These are phyloP conservation scores for Adoxophyes honmai DNA, from an alignment of 1,140 invertebrate genomes.

Conservation along the genomic window DNA sequence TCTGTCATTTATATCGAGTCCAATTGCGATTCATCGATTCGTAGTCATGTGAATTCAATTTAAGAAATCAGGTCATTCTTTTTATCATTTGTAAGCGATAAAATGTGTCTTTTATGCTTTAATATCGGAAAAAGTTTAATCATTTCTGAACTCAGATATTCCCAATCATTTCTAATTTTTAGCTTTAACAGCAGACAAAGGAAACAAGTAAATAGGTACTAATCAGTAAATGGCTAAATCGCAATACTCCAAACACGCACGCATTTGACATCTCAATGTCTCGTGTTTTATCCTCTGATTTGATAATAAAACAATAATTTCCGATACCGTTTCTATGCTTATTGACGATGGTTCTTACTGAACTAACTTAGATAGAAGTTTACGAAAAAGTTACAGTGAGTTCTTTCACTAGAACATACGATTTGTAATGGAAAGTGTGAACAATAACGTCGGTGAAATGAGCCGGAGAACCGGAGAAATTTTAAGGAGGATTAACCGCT, in stretches of 20 bases:
- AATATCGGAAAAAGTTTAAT: no score
- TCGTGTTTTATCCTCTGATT: conserved; percentile 9
- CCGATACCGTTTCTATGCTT: neutral
- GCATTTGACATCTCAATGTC: neutral
- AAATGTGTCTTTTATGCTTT: no score
- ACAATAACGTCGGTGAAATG: conserved; percentile 51
- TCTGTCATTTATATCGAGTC: neutral
- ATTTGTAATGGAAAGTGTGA: conserved; percentile 56
- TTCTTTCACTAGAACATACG: neutral
- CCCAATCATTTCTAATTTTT: no score
- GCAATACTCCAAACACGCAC: neutral
- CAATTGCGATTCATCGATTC: neutral
- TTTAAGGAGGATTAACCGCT: conserved; percentile 77
- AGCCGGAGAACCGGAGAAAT: conserved; percentile 61
- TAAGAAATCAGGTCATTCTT: no score
- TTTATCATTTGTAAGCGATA: no score
- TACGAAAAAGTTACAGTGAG: neutral
- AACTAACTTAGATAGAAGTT: conserved; percentile 9
- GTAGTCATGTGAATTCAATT: neutral
- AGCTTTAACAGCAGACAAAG: no score
- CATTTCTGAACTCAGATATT: no score
- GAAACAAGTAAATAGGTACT: no score
- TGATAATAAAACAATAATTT: conserved; percentile 15
- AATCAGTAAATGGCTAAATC: neutral
- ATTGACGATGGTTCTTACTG: conserved; percentile 10